Conservation (phyloP, 2,113 vertebrate species). For the Platysteira castanea region DNA sequence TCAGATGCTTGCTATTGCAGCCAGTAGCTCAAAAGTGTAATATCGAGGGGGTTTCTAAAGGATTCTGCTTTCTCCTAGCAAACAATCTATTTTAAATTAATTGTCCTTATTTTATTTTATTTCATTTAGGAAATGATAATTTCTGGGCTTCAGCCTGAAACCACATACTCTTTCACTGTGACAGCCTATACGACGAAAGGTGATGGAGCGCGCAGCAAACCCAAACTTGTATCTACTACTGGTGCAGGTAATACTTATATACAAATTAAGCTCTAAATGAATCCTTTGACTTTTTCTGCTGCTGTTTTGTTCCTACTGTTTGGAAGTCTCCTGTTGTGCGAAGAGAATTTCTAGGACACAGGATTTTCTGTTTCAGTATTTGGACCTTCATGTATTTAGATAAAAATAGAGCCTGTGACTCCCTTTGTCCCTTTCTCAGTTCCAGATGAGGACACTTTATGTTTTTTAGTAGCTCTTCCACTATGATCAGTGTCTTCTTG, state of each 20-base stretch:
- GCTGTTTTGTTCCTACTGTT: neutral
- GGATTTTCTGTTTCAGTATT: neutral
- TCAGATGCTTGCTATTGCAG: constrained; percentile 41
- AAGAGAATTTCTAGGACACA: neutral
- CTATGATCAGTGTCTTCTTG: neutral
- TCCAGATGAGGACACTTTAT: neutral
- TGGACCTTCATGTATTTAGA: neutral
- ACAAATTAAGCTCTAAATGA: neutral
- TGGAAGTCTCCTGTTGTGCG: neutral
- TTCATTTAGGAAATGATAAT: constrained; percentile 92
- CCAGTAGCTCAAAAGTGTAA: neutral
- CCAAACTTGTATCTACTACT: constrained; percentile 90
- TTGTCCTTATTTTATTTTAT: constrained; percentile 29
- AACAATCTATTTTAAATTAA: neutral
- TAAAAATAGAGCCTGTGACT: neutral
- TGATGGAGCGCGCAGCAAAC: constrained; percentile 97
- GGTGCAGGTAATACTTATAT: constrained; percentile 85
- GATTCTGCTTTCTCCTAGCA: neutral
- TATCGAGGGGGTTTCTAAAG: neutral
- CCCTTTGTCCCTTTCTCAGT: neutral
- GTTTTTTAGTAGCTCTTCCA: neutral
- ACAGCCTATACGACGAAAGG: constrained; percentile 98
- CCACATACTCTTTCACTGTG: constrained; percentile 93
- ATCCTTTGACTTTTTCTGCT: neutral
- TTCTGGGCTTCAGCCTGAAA: constrained; percentile 92